Evolutionary conservation across 2,113 vertebrate genomes (phyloP), one percentile per base, ranked within the genome.

Genomic region (Cisticola juncidis): DNA sequence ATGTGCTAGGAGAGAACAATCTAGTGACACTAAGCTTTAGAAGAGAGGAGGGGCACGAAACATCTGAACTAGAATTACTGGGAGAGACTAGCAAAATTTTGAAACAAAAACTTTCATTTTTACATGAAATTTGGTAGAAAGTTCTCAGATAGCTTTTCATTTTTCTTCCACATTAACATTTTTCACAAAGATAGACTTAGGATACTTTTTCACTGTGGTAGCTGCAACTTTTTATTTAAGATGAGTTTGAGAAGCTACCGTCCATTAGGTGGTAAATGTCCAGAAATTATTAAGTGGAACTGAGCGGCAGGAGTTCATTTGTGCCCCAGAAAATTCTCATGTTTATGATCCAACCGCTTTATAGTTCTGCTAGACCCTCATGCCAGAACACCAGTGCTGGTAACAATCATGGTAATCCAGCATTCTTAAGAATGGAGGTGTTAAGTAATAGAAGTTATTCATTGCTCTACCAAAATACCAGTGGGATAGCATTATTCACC

Each of bases 391-490:
- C 18, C 42, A 44, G 35, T 57, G 22, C 44, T 61, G 54, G 28
- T 35, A 81, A 81, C 12, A 56, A 74, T 56, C 45, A 38, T 24
- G 48, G 31, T 36, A 72, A 69, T 80, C 56, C 2, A 11, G 42
- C 57, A 50, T 72, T 90, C 35, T 89, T 68, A 64, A 76, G 84
- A 84, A 61, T 48, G 57, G 48, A 54, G 76, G 14, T 50, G 35
- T 89, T 81, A 73, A 78, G 25, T 92, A 71, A 79, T n/a, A 76
- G 23, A 65, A 54, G 40, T 94, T 90, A 94, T 87, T 96, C 73
- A 81, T 79, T 89, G 65, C 53, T 91, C 20, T n/a, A 91, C 85
- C 61, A 78, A 74, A 95, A 85, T 95, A 88, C 79, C 66, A 91
- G 26, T 64, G 36, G 56, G 22, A 38, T 74, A 36, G 65, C 45